These are phyloP conservation scores for Reticulitermes lucifugus DNA, from an alignment of 2,888 invertebrate genomes.

Conservation along the genomic window DNA sequence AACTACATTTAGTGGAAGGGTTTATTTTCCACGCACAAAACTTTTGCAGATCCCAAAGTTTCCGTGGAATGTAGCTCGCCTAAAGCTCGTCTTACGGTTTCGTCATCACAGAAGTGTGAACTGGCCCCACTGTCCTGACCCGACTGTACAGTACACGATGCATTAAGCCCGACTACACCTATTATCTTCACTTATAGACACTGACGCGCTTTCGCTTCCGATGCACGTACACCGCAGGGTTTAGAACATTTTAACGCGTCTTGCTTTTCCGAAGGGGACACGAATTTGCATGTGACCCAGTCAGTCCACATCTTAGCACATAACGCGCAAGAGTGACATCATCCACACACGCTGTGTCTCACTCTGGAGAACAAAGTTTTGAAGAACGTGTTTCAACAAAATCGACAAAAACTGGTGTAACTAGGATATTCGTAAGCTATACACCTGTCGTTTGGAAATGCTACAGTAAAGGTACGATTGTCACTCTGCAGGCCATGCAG, in stretches of 20 bases:
- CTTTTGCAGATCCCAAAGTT: no score
- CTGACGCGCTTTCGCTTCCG: constrained; percentile 16
- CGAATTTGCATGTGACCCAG: constrained; percentile 39
- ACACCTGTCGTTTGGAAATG: no score
- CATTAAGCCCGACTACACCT: not conserved
- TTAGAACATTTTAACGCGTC: constrained; percentile 28
- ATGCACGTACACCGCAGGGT: constrained; percentile 4
- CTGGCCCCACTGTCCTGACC: not conserved
- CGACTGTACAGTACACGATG: not conserved
- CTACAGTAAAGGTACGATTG: no score
- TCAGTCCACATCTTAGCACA: not conserved
- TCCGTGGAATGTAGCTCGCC: no score
- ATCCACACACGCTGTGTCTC: not conserved
- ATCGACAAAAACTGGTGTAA: no score
- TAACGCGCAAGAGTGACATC: not conserved
- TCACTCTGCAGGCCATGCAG: no score
- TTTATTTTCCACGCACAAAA: no score
- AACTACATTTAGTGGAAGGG: no score
- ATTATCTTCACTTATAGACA: constrained; percentile 30
- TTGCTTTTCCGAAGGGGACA: constrained; percentile 16
- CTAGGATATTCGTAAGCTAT: no score
- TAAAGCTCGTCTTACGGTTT: no score
- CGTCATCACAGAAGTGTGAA: not conserved
- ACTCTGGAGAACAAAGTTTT: no score
- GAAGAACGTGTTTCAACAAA: no score